Evolutionary conservation across 2,888 invertebrate species (phyloP).

Genomic region (Aphodius granarius): DNA sequence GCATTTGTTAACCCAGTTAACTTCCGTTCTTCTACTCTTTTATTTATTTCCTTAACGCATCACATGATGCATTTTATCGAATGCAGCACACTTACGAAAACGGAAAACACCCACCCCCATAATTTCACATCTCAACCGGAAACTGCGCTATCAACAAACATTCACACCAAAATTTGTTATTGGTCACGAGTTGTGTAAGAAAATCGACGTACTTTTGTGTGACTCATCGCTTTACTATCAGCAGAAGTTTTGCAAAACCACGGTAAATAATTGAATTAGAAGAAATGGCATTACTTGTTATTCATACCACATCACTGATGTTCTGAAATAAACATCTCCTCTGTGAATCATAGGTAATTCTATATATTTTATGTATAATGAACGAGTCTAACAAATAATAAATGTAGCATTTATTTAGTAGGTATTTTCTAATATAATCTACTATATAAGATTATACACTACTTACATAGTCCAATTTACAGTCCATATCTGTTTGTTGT

Average conservation of each 20-base stretch:
- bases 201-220: not conserved
- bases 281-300: not conserved
- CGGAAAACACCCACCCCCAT: not conserved
- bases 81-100: not conserved
- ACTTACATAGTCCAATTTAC: too few species aligned
- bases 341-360: not conserved
- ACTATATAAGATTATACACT: too few species aligned
- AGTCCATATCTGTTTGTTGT: not conserved
- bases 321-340: not conserved
- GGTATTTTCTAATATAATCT: too few species aligned
- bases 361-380: not conserved
- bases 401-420: too few species aligned
- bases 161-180: not conserved
- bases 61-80: not conserved
- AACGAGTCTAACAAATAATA: too few species aligned
- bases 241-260: not conserved
- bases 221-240: not conserved
- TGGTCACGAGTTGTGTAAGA: not conserved
- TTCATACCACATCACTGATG: not conserved
- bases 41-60: not conserved
- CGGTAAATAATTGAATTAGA: not conserved
- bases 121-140: not conserved
- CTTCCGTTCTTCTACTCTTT: not conserved
- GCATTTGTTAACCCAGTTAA: not conserved
- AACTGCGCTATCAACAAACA: not conserved